phyloP scores from a whole-genome alignment of 1,140 invertebrate species.

The Calliopsis andreniformis region DNA sequence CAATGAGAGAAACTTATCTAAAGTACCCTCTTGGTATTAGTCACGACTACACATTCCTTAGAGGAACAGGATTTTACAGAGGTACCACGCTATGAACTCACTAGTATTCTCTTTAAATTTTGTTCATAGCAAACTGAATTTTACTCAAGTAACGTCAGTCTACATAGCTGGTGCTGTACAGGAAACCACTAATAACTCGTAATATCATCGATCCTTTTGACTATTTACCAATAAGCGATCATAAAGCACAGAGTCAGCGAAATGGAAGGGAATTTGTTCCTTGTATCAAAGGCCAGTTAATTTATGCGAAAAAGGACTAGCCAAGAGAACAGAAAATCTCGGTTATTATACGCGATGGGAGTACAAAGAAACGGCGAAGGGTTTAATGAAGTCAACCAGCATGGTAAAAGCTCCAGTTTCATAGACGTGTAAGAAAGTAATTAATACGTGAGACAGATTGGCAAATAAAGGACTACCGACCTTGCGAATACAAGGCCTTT shows the following conservation, averaged over 20 bases:
- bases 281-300: neutral
- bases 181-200: too few relatives aligned
- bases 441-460: constrained; percentile 21
- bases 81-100: too few relatives aligned
- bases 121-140: too few relatives aligned
- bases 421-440: neutral
- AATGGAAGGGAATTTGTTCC: neutral
- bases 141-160: too few relatives aligned
- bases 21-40: too few relatives aligned
- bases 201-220: too few relatives aligned
- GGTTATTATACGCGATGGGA: constrained; percentile 1
- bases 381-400: constrained; percentile 12
- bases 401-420: constrained; percentile 3
- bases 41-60: too few relatives aligned
- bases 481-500: constrained; percentile 10
- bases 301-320: neutral
- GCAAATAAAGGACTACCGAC: neutral
- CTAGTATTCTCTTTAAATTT: too few relatives aligned
- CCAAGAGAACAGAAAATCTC: constrained; percentile 17
- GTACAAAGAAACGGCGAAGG: constrained; percentile 15
- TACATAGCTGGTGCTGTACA: too few relatives aligned
- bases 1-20: too few relatives aligned
- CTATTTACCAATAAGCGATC: neutral
- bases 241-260: neutral
- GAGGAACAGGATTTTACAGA: too few relatives aligned